Percentiles rank a stretch among this genome's conserved stretches.
Evolutionary conservation across 2,888 invertebrate genomes (phyloP).

Genomic region (Acrobasis suavella): DNA sequence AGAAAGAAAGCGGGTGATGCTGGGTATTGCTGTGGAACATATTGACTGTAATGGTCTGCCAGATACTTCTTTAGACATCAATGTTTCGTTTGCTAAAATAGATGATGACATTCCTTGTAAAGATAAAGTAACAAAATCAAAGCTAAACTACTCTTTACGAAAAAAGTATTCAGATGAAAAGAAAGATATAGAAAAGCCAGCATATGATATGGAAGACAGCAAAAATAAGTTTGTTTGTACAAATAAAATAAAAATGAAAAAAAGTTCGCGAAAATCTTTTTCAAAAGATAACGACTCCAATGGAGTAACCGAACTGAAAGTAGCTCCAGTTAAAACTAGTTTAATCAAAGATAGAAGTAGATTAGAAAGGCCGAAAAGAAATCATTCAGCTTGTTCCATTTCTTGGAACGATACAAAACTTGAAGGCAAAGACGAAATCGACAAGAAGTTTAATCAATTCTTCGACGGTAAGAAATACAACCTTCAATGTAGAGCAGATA

Average conservation of each 20-base stretch:
- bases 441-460: slow-evolving; percentile 67
- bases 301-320: slow-evolving; percentile 42
- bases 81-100: slow-evolving; percentile 37
- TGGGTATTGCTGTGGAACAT: slow-evolving; percentile 61
- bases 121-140: slow-evolving; percentile 37
- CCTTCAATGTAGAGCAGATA: slow-evolving; percentile 30
- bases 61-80: slow-evolving; percentile 35
- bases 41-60: slow-evolving; percentile 49
- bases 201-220: slow-evolving; percentile 26
- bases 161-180: slow-evolving; percentile 42
- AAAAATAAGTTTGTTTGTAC: slow-evolving; percentile 29
- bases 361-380: slow-evolving; percentile 59
- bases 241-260: slow-evolving; percentile 45
- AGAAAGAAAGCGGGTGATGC: slow-evolving; percentile 83
- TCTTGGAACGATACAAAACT: slow-evolving; percentile 72
- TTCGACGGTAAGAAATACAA: slow-evolving; percentile 57
- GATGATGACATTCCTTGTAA: slow-evolving; percentile 34
- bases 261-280: slow-evolving; percentile 39
- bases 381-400: slow-evolving; percentile 74
- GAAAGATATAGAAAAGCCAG: slow-evolving; percentile 34
- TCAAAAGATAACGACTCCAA: slow-evolving; percentile 36
- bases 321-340: slow-evolving; percentile 45
- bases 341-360: slow-evolving; percentile 47
- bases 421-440: slow-evolving; percentile 59
- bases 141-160: slow-evolving; percentile 32